These are phyloP conservation scores for Hydrochoerus hydrochaeris DNA, from an alignment of 2,113 vertebrate species.

Conservation along the genomic window DNA sequence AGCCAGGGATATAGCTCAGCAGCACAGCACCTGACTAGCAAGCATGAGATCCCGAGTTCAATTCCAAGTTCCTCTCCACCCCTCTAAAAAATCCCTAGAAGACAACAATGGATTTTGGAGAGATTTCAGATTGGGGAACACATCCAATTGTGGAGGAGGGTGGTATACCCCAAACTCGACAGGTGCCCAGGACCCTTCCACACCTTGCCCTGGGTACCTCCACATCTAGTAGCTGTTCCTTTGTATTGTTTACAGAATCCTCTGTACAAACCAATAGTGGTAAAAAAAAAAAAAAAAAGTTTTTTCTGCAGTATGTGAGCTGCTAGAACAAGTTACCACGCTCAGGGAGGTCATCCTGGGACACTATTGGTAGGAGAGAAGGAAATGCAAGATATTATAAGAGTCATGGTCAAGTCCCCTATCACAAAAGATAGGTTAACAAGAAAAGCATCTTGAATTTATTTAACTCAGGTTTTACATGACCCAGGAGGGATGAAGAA, in stretches of 20 bases:
- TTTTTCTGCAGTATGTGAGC: not conserved
- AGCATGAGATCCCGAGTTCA: too few species aligned
- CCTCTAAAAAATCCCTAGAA: too few species aligned
- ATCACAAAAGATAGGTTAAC: not conserved
- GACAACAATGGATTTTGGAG: not conserved
- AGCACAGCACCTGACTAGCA: too few species aligned
- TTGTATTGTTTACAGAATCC: not conserved
- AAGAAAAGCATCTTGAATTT: not conserved
- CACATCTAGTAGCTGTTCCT: not conserved
- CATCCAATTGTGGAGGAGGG: too few species aligned
- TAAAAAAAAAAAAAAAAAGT: not conserved
- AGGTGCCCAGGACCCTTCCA: not conserved
- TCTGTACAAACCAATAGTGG: not conserved
- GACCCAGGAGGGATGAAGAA: not conserved
- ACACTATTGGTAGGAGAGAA: not conserved
- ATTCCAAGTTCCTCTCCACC: too few species aligned
- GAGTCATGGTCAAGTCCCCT: not conserved
- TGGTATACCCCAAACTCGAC: not conserved
- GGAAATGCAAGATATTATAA: not conserved
- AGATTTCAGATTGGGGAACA: not conserved
- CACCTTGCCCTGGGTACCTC: not conserved
- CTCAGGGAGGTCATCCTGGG: not conserved
- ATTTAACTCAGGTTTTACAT: not conserved
- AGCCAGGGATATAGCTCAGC: too few species aligned
- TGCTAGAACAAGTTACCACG: not conserved